Evolutionary conservation across 2,113 vertebrate genomes (phyloP).

Genomic region (Laterallus jamaicensis): DNA sequence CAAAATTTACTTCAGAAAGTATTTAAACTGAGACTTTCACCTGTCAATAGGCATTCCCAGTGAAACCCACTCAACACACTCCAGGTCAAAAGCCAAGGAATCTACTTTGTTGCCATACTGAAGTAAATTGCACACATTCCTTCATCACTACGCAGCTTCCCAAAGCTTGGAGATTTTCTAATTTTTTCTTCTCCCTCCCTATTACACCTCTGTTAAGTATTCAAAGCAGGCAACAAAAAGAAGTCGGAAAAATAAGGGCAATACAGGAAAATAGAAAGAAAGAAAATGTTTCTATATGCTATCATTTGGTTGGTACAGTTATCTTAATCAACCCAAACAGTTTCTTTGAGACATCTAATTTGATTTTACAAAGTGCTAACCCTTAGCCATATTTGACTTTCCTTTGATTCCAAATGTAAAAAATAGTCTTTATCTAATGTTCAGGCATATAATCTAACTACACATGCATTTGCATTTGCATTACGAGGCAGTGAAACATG

Average conservation of each 20-base stretch:
- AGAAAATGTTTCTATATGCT: not conserved
- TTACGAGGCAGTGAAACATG: slow-evolving; percentile 10
- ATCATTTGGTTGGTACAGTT: slow-evolving; percentile 6
- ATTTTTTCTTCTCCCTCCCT: not conserved
- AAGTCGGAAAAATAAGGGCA: slow-evolving; percentile 19
- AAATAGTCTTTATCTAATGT: slow-evolving; percentile 38
- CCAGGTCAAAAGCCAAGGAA: not conserved
- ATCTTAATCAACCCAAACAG: slow-evolving; percentile 25
- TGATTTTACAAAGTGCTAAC: slow-evolving; percentile 31
- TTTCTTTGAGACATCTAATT: slow-evolving; percentile 2
- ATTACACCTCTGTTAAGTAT: not conserved
- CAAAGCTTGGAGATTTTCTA: not conserved
- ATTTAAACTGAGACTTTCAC: not conserved
- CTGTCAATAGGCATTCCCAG: not conserved
- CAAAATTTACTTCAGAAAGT: not conserved
- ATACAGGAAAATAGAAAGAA: slow-evolving; percentile 24
- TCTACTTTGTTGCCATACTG: not conserved
- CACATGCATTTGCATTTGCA: slow-evolving; percentile 44
- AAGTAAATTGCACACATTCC: not conserved
- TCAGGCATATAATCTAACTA: not conserved
- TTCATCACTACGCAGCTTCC: not conserved
- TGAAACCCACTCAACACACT: not conserved
- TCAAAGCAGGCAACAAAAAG: slow-evolving; percentile 4
- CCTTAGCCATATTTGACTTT: slow-evolving; percentile 24
- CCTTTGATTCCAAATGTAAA: slow-evolving; percentile 32